Percentiles rank a stretch among this genome's conserved stretches.
Conservation (phyloP, 2,113 vertebrate species). For the Natator depressus region DNA sequence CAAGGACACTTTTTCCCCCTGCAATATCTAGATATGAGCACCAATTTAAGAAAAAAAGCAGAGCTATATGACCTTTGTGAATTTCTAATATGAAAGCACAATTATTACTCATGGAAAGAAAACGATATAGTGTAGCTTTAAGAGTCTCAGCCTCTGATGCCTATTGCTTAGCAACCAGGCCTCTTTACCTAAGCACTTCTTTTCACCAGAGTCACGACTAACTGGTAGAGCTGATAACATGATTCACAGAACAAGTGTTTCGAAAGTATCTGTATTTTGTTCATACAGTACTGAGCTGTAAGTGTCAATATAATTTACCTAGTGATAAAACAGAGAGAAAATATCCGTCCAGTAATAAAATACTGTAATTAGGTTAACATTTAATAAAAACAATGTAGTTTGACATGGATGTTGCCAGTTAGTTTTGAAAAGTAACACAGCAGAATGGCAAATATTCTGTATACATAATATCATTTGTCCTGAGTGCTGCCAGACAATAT, state of each 20-base stretch:
- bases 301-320: background rate
- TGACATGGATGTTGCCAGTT: background rate
- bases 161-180: constrained; percentile 88
- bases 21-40: background rate
- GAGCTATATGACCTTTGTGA: fast-evolving
- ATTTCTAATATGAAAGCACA: background rate
- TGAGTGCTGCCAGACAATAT: background rate
- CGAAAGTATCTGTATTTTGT: constrained; percentile 25
- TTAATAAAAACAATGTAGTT: background rate
- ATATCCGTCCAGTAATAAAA: background rate
- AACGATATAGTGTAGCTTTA: constrained; percentile 43
- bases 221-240: constrained; percentile 81
- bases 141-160: constrained; percentile 83
- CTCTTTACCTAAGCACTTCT: constrained; percentile 89
- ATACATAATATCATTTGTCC: background rate
- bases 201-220: constrained; percentile 91
- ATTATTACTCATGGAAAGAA: constrained; percentile 4
- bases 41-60: background rate
- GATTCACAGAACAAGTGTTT: constrained; percentile 51
- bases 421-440: background rate
- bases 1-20: background rate
- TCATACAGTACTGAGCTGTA: background rate
- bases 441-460: background rate
- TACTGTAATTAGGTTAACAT: background rate
- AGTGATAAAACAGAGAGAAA: constrained; percentile 10